A percentile compares a stretch with the other conserved stretches of the same genome.
Conservation (phyloP, 2,888 invertebrate species). For the Cheilosia vulpina region DNA sequence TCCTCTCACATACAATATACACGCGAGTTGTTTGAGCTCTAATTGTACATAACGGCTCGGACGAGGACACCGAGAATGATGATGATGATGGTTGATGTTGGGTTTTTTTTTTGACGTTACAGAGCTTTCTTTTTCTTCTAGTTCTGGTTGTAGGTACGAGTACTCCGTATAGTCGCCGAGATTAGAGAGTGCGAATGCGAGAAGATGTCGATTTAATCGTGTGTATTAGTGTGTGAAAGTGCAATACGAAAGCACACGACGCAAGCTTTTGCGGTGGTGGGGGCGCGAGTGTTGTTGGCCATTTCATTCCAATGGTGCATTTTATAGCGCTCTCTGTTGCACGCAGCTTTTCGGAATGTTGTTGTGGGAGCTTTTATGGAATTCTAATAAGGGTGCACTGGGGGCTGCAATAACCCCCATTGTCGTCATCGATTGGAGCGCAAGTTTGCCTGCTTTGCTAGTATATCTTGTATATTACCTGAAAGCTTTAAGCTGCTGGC, state of each 20-base stretch:
- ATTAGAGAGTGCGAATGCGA: slow-evolving; percentile 46
- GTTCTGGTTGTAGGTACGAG: slow-evolving; percentile 17
- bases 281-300: slow-evolving; percentile 27
- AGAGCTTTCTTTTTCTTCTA: slow-evolving; percentile 51
- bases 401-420: slow-evolving; percentile 54
- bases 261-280: slow-evolving; percentile 15
- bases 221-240: slow-evolving; percentile 39
- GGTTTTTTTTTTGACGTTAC: slow-evolving; percentile 66
- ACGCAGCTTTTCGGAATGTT: slow-evolving; percentile 43
- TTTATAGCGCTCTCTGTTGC: slow-evolving; percentile 67
- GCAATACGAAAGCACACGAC: slow-evolving; percentile 42
- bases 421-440: slow-evolving; percentile 73
- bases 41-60: slow-evolving; percentile 71
- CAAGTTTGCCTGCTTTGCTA: slow-evolving; percentile 42
- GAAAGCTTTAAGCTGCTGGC: slow-evolving; percentile 14
- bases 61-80: slow-evolving; percentile 69
- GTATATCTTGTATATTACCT: slow-evolving; percentile 15
- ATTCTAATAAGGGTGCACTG: slow-evolving; percentile 29
- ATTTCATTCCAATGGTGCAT: slow-evolving; percentile 54
- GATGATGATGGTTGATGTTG: slow-evolving; percentile 69
- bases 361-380: slow-evolving; percentile 29
- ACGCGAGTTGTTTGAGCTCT: slow-evolving; percentile 58
- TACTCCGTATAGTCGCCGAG: slow-evolving; percentile 19
- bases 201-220: slow-evolving; percentile 21
- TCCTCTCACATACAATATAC: slow-evolving; percentile 50